These are phyloP conservation scores for Thamnophis elegans DNA, from an alignment of 2,797 vertebrate genomes.

Conservation along the genomic window DNA sequence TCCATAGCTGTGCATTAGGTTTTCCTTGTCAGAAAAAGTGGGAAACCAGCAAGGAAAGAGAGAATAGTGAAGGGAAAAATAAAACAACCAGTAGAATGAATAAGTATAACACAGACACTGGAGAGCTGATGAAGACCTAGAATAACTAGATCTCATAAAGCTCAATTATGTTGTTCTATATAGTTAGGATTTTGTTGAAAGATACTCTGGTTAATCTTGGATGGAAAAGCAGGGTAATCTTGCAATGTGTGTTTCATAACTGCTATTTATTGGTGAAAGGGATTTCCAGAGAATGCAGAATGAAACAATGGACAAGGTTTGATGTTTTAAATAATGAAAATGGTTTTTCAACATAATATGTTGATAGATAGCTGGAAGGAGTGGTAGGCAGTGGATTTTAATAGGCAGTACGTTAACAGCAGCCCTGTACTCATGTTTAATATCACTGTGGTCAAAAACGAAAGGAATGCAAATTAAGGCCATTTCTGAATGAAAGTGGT, in stretches of 20 bases:
- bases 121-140: background rate
- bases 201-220: background rate
- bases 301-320: background rate
- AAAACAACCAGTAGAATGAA: background rate
- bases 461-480: conserved; percentile 66
- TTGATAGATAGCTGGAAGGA: background rate
- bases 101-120: background rate
- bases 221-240: background rate
- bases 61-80: background rate
- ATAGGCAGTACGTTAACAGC: background rate
- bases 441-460: conserved; percentile 57
- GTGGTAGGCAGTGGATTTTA: background rate
- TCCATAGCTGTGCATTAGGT: background rate
- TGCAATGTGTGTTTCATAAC: background rate
- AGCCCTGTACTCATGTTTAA: conserved; percentile 38
- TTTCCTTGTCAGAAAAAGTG: background rate
- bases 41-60: background rate
- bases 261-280: background rate
- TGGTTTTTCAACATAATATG: background rate
- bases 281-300: background rate
- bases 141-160: background rate
- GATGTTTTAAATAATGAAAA: background rate
- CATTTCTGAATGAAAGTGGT: conserved; percentile 78
- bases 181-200: background rate
- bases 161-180: background rate